Evolutionary conservation across 2,888 invertebrate genomes (phyloP), one percentile per base, ranked within the genome.

Genomic region (Vanessa cardui): DNA sequence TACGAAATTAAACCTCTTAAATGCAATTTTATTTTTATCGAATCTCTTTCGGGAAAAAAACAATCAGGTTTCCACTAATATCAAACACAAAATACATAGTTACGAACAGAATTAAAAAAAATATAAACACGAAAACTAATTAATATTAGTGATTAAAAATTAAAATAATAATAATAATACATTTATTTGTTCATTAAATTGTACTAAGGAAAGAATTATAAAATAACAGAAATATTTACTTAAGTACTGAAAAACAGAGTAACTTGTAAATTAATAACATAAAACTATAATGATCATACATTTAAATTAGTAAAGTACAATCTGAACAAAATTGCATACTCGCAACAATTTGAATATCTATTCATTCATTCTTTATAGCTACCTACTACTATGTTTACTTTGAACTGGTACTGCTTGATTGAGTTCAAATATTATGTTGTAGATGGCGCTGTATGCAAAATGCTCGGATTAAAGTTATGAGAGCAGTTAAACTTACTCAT

Each of bases 381-480:
- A 39, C 39, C 12, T 39, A 9, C 15, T 56, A 56, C 20, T 16
- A 20, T 52, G 21, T 56, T 18, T 18, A 12, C 39, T 33, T 31
- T 39, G 4, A 33, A 7, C 33, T 18, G 56, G 1, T n/a, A 8
- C 56, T 59, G 26, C 16, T 59, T 58, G 39, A 58, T 12, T 50
- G 44, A 39, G 60, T 64, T 60, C 64, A 45, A 21, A 60, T 64
- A 39, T 54, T 54, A 64, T 49, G 45, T 60, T 56, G 60, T 62
- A 72, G 72, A 72, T 69, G 72, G 72, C 72, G 70, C 46, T 56
- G n/a, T 16, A 5, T 15, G 45, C 64, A 58, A 61, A 60, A 49
- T 18, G 31, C 20, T 26, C 50, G 15, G 8, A 12, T 31, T 6
- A 61, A 39, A n/a, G 33, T 39, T 47, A 18, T 16, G 44, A 26